These are phyloP conservation scores for Clarias macrocephalus DNA, from an alignment of 2,113 vertebrate genomes.

Conservation along the genomic window DNA sequence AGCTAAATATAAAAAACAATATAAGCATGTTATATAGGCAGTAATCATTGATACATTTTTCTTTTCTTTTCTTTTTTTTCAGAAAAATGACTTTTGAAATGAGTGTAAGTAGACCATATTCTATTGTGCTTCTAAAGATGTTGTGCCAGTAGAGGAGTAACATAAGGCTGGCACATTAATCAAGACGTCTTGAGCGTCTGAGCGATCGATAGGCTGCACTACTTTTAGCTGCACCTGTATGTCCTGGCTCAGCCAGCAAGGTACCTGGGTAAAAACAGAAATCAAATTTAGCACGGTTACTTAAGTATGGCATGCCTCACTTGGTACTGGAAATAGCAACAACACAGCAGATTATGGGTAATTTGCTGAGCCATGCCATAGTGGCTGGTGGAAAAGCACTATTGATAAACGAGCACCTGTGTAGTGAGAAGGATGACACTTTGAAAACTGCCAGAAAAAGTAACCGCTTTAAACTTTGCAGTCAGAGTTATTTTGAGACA, in stretches of 20 bases:
- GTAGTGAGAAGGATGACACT: background rate
- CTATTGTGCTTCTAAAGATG: background rate
- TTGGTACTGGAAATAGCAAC: slow-evolving; percentile 12
- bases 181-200: background rate
- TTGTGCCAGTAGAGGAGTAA: background rate
- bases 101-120: background rate
- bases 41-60: no score
- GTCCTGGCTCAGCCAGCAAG: background rate
- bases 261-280: background rate
- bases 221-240: background rate
- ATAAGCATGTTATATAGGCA: background rate
- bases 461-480: background rate
- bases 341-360: slow-evolving; percentile 5
- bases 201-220: background rate
- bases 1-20: background rate
- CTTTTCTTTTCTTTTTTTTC: no score
- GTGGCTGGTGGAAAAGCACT: slow-evolving; percentile 7
- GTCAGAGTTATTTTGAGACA: background rate
- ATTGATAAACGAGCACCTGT: slow-evolving; percentile 3
- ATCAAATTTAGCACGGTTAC: slow-evolving; percentile 18
- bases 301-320: slow-evolving; percentile 2
- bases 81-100: background rate
- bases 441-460: slow-evolving; percentile 15
- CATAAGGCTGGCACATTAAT: slow-evolving; percentile 7
- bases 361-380: slow-evolving; percentile 18